Base-by-base conservation (phyloP, 2,888 invertebrate genomes). In the Arrhopalites spinosus region DNA sequence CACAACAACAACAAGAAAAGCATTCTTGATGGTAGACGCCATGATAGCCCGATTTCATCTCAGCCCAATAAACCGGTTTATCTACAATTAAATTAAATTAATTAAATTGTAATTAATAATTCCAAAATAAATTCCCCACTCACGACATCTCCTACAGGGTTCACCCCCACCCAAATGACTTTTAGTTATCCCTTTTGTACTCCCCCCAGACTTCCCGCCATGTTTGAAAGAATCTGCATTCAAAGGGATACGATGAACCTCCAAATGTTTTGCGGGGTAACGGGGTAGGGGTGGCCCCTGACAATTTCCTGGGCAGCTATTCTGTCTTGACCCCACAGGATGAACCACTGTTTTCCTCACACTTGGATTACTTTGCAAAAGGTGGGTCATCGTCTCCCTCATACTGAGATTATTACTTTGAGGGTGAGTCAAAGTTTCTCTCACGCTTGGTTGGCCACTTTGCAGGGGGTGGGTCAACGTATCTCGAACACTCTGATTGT, bases 11-110 rank as follows among this genome's bases (percentile, higher is more conserved):
- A 53, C 81, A 81, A 25, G 73, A 75, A 53, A 76, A 81, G 59
- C 81, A 81, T 30, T 79, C 78, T 15, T 74, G 63, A 59, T 81
- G 81, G 56, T 79, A 81, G 1, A 63, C 77, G 23, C 81, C 81
- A 53, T 77, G 73, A 1, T 77, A 77, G 23, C 79, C 78, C 3
- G 77, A 45, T 50, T 78, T 77, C 43, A 80, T 43, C 29, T 80
- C 80, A 11, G 80, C 77, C 63, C 75, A 72, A 64, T 63, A 76
- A 20, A 80, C 80, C 3, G 76, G 76, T n/a, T 74, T 74, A 0
- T 77, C 78, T 66, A 43, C n/a, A n/a, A n/a, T n/a, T n/a, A n/a
- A n/a, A n/a, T n/a, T n/a, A n/a, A n/a, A n/a, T n/a, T n/a, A n/a
- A 25, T 27, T 13, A 27, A 53, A 70, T 23, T 30, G 11, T 20